Percentiles rank a stretch among this genome's conserved stretches.
These are phyloP conservation scores for Ptychobarbus kaznakovi DNA, from an alignment of 2,797 vertebrate species.

Conservation along the genomic window DNA sequence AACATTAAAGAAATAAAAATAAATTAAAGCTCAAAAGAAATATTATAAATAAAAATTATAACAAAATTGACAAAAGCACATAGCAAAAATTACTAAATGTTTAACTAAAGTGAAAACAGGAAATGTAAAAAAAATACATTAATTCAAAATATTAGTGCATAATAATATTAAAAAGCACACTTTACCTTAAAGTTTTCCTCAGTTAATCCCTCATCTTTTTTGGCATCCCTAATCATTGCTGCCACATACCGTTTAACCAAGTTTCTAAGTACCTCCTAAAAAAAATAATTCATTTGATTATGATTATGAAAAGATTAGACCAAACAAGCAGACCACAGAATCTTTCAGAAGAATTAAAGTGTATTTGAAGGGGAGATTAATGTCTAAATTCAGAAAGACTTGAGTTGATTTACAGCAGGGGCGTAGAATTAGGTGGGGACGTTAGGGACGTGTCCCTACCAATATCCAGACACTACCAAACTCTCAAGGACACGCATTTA, in stretches of 20 bases:
- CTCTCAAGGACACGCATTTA: no score
- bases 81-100: no score
- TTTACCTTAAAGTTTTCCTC: conserved; percentile 97
- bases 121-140: no score
- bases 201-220: conserved; percentile 96
- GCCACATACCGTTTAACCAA: conserved; percentile 97
- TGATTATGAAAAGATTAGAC: conserved; percentile 1
- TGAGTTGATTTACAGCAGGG: conserved; percentile 26
- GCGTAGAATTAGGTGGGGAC: no score
- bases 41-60: no score
- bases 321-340: not conserved
- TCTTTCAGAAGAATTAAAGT: conserved; percentile 3
- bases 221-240: conserved; percentile 99
- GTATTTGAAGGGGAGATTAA: conserved; percentile 24
- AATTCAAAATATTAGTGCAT: no score
- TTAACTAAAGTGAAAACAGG: not conserved
- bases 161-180: not conserved
- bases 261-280: conserved; percentile 95
- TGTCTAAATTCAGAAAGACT: conserved; percentile 8
- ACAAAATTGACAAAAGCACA: not conserved
- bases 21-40: not conserved
- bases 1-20: no score
- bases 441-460: no score
- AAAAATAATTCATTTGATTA: conserved; percentile 21
- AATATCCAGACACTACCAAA: no score